Evolutionary conservation across 1,140 invertebrate genomes (phyloP).

Genomic region (Drosophila asahinai): DNA sequence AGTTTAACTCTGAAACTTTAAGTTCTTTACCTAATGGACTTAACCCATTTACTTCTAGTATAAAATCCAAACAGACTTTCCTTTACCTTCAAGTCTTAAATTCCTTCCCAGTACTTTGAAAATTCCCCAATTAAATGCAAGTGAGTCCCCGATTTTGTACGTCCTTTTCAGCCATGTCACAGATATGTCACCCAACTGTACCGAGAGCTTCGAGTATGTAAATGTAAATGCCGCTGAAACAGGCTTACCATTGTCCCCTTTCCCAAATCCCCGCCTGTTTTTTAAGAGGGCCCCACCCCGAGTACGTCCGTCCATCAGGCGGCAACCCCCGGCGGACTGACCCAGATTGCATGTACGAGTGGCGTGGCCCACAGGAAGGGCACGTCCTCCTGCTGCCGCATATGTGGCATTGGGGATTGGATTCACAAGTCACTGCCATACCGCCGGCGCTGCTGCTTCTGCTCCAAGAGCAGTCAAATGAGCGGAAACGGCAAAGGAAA

Average conservation of each 20-base stretch:
- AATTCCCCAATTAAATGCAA: slow-evolving; percentile 14
- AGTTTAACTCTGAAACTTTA: not conserved
- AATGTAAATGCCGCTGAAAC: slow-evolving; percentile 36
- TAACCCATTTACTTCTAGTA: not conserved
- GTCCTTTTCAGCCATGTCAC: slow-evolving; percentile 27
- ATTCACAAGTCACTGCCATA: slow-evolving; percentile 35
- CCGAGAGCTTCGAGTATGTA: slow-evolving; percentile 33
- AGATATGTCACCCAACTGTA: slow-evolving; percentile 29
- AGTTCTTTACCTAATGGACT: not conserved
- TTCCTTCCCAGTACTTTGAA: not conserved
- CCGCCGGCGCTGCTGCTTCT: slow-evolving; percentile 5
- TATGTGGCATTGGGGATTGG: slow-evolving; percentile 37
- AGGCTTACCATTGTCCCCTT: slow-evolving; percentile 17
- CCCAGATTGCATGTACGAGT: slow-evolving; percentile 44
- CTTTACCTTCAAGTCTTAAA: not conserved
- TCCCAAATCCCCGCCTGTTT: slow-evolving; percentile 7
- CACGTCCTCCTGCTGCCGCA: slow-evolving; percentile 46
- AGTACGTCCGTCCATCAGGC: not conserved
- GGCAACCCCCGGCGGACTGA: slow-evolving; percentile 36
- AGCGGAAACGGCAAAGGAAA: slow-evolving; percentile 35
- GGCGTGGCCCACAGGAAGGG: slow-evolving; percentile 46
- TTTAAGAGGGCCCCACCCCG: slow-evolving; percentile 6
- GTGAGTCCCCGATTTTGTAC: slow-evolving; percentile 18
- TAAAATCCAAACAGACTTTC: not conserved
- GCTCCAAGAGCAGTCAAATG: slow-evolving; percentile 37